These are phyloP conservation scores for Perca flavescens DNA, from an alignment of 2,113 vertebrate genomes.

Conservation along the genomic window DNA sequence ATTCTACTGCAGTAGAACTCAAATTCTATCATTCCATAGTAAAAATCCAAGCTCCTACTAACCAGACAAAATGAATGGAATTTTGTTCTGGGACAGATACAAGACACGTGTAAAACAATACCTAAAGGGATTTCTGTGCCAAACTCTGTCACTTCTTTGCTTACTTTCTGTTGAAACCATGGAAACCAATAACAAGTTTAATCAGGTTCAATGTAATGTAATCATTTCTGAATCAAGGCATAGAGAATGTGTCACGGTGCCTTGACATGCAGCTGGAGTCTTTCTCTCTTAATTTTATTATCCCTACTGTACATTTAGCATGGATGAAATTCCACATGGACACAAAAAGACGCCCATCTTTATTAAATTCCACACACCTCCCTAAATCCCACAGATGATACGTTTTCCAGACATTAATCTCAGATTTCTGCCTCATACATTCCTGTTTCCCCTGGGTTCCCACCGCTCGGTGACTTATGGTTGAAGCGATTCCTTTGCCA, in stretches of 20 bases:
- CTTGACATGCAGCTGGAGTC: constrained; percentile 9
- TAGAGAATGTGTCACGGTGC: not conserved
- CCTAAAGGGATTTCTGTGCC: not conserved
- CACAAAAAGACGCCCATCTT: constrained; percentile 21
- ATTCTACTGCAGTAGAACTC: not conserved
- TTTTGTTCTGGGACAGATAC: not conserved
- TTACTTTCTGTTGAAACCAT: constrained; percentile 15
- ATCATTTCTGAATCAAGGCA: not conserved
- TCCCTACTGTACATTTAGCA: not conserved
- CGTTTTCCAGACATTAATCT: constrained; percentile 51
- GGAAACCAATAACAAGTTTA: constrained; percentile 4
- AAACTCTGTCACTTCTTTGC: not conserved
- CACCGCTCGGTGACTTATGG: constrained; percentile 39
- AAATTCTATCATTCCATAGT: not conserved
- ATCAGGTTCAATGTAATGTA: not conserved
- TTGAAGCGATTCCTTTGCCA: constrained; percentile 25
- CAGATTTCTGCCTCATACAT: constrained; percentile 20
- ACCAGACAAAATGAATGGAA: not conserved
- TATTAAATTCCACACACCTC: constrained; percentile 49
- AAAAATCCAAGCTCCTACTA: not conserved
- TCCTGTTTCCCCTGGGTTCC: constrained; percentile 24
- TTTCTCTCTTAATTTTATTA: not conserved
- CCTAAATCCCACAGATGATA: constrained; percentile 47
- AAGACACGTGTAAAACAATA: constrained; percentile 3
- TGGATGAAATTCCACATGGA: not conserved